Conservation (phyloP, 2,797 vertebrate genomes). For the Prunella strophiata region DNA sequence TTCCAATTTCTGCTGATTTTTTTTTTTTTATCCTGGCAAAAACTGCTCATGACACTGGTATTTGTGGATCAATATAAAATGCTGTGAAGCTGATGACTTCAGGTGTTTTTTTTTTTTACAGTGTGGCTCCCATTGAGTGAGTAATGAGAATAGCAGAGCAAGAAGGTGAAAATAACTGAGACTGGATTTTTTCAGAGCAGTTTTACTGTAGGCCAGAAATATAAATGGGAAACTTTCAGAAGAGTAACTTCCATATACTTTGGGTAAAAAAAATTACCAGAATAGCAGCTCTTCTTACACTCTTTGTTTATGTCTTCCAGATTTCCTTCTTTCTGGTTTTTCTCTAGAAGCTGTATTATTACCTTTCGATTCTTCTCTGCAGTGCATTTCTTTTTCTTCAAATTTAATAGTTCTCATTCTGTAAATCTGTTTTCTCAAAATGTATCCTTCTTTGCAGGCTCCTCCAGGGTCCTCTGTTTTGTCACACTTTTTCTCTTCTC, state of each 20-base stretch:
- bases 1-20: not conserved
- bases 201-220: not conserved
- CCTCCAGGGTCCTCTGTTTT: not conserved
- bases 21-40: not conserved
- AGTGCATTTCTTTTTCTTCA: not conserved
- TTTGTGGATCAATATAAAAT: slow-evolving; percentile 29
- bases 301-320: not conserved
- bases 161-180: not conserved
- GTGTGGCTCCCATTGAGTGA: not conserved
- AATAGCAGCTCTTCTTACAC: not conserved
- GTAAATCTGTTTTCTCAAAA: not conserved
- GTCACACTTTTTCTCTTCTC: not conserved
- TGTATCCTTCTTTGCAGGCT: not conserved
- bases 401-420: not conserved
- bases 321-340: not conserved
- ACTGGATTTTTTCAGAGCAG: not conserved
- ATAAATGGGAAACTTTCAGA: not conserved
- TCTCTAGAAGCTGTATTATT: not conserved
- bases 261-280: not conserved
- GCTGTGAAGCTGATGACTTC: not conserved
- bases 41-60: not conserved
- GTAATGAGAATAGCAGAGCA: not conserved
- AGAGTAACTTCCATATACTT: not conserved
- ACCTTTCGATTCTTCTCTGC: not conserved
- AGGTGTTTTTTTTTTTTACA: not conserved